Base-by-base conservation (phyloP, 2,113 vertebrate species). In the Podiceps cristatus region DNA sequence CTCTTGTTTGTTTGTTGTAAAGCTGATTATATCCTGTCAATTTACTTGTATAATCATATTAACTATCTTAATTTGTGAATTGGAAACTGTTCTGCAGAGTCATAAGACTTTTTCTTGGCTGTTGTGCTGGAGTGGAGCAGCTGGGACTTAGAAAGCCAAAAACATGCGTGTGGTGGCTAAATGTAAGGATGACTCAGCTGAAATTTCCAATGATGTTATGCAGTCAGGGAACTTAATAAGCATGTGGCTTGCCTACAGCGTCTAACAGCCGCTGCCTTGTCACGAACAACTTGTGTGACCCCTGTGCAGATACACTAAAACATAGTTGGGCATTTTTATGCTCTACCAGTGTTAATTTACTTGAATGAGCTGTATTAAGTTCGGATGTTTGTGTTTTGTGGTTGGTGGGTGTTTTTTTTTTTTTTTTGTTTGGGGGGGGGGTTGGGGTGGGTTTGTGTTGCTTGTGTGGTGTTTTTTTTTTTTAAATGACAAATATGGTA, bases 151-250 rank as follows among this genome's bases (percentile, higher is more conserved):
- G 67, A 73, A 76, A 60, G 53, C 83, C 19, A 25, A 67, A 88
- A 67, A 0, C 28, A 1, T 50, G 86, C 31, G 28, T 59, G 74
- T 5, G 9, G 73, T 73, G 72, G 78, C 42, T 76, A 27, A 86
- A 88, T 40, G 85, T 94, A 78, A 96, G 95, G 92, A 90, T 97
- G 97, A 97, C 92, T 96, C 94, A 81, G 97, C 96, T 90, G 63
- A 81, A 90, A 78, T 88, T 79, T 80, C 87, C 47, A 64, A 55
- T 86, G 80, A 92, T 42, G 63, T 67, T 88, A 22, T 8, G 64
- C 53, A n/a, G 67, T 8, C 44, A 44, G 92, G 92, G 82, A 80
- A 67, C 44, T 58, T 42, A 19, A 13, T 58, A 9, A 76, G 31
- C 19, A 0, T 35, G 82, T 76, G 75, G 45, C 20, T 80, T 27